Conservation (phyloP, 2,113 vertebrate genomes). For the Strix uralensis region DNA sequence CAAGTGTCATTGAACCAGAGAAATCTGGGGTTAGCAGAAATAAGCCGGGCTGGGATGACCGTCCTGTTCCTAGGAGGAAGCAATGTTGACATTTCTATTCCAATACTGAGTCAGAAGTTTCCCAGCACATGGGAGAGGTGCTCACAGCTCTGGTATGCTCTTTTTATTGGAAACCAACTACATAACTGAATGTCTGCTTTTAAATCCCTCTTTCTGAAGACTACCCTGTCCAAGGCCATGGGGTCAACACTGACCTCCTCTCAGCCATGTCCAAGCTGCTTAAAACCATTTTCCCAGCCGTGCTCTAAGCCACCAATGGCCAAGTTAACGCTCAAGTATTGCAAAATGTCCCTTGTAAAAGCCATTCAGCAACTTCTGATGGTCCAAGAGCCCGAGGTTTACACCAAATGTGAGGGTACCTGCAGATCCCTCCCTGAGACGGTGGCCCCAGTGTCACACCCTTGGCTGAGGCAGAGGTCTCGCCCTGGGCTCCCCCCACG, state of each 20-base stretch:
- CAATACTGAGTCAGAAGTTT: neutral
- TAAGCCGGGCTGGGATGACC: accelerated
- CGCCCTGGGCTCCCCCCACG: too few species aligned
- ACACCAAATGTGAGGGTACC: accelerated
- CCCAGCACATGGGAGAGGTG: neutral
- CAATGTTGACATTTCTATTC: neutral
- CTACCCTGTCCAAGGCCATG: neutral
- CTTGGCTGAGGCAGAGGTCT: neutral
- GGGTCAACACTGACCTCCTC: neutral
- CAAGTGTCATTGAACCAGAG: neutral
- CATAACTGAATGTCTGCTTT: neutral
- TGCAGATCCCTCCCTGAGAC: accelerated
- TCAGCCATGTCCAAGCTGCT: neutral
- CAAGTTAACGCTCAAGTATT: accelerated
- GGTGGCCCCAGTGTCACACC: neutral
- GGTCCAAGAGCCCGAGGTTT: neutral
- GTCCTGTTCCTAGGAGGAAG: neutral
- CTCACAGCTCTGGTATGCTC: neutral
- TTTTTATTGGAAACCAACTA: neutral
- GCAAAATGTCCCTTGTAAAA: neutral
- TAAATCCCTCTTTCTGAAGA: neutral
- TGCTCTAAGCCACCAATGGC: accelerated
- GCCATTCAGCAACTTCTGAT: neutral
- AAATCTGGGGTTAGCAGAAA: neutral
- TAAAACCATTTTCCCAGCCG: neutral